Base-by-base conservation (phyloP, 1,140 invertebrate genomes). In the Drosophila paulistorum region DNA sequence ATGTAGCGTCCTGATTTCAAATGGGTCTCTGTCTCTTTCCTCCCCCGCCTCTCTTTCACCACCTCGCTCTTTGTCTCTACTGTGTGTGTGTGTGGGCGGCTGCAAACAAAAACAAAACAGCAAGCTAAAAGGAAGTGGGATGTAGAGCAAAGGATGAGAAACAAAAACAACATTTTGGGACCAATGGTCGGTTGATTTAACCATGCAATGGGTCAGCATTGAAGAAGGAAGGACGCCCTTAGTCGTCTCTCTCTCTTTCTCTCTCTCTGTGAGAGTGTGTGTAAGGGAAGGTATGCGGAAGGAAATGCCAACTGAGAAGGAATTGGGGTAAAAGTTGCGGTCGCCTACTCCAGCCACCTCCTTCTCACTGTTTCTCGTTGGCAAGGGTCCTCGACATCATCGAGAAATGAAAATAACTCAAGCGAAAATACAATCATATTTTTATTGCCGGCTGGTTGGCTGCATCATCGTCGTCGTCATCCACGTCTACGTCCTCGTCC, bases 351-450 rank as follows among this genome's bases (percentile, higher is more conserved):
- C 45, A 14, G 4, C 7, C 7, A 3, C 9, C 45, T 17, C 65
- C 41, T 20, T 13, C 30, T 55, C 10, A 39, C 11, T 13, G 11
- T 39, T 39, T 5, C 37, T 13, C 37, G 48, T 42, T 45, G 74
- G 65, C 59, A 45, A 65, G 68, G 77, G 81, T 77, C 69, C 83
- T 87, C 83, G 83, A 87, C 83, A 87, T 86, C 83, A 86, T 83
- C 83, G 83, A 86, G 83, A 87, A 87, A 89, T 89, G 83, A 87
- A 87, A 87, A 89, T 84, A 87, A 87, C 83, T 87, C 83, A 87
- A 87, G 83, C 83, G 83, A 87, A 87, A 87, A 87, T 87, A 87
- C 83, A 87, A 87, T 87, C 83, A 87, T 87, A 87, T 87, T 87
- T 87, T 87, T 87, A 87, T 87, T 87, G 83, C 83, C 84, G 79